Evolutionary conservation across 2,113 vertebrate genomes (phyloP), one percentile per base, ranked within the genome.

Genomic region (Globicephala melas): DNA sequence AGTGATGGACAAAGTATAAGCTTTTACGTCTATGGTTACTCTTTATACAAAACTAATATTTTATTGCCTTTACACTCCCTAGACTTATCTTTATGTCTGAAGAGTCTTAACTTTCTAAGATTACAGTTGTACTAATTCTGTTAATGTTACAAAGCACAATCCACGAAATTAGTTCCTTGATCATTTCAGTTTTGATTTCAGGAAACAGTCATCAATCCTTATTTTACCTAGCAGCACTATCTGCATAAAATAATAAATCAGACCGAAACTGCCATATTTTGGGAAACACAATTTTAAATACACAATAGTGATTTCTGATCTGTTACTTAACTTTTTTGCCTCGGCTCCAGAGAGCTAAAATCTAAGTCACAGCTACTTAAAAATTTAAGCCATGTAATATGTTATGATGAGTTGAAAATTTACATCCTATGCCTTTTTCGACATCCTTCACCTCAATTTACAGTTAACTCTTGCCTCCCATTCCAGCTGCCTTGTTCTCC

Each of bases 201-300:
- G 80, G 25, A 79, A 86, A 77, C 3, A 86, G n/a, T 62, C 47
- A 31, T 0, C 18, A 90, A 73, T 76, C 5, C 21, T 70, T 63
- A 76, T 33, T 89, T 89, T 82, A 97, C 50, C 41, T 58, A 88
- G n/a, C 71, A n/a, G 38, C 13, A 70, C n/a, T 70, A 76, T 33
- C 21, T 87, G 21, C 26, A 80, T 50, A 91, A 91, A 63, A 84
- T 9, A 58, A 70, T 67, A 31, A 94, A 41, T 62, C 36, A 25
- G 14, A 92, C 21, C 63, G 65, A 93, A 71, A 73, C 20, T 31
- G 79, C 8, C 10, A 1, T 65, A 70, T 38, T 92, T 94, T 92
- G 55, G n/a, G n/a, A 94, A 96, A 84, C 33, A 82, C 23, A 74
- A 71, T 80, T 94, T 92, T 55, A 97, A 95, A 76, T 67, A 92